Base-by-base conservation (phyloP, 2,888 invertebrate genomes). In the Apotomis capreana region DNA sequence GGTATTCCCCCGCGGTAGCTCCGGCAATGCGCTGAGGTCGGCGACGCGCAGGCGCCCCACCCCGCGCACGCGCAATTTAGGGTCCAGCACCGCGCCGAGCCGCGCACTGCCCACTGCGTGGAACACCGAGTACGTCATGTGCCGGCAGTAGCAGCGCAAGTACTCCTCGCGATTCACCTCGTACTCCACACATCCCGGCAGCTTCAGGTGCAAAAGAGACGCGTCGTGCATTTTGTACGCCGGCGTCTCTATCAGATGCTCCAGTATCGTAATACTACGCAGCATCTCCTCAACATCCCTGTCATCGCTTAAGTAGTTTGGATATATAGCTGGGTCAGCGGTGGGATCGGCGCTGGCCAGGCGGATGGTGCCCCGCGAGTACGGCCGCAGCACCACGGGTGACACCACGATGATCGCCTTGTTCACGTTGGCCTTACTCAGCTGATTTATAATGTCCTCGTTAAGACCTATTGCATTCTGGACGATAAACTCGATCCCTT, bases 81-180 rank as follows among this genome's bases (percentile, higher is more conserved):
- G 77, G 75, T 88, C 89, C 74, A 89, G 63, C 75, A 87, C 90
- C n/a, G 67, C 36, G 3, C 84, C 86, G 69, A 89, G 73, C 60
- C 83, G 79, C 54, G 81, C 79, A 67, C 89, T 84, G 60, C 90
- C 90, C 70, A 78, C 82, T 49, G 89, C 80, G 77, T 90, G 90
- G 76, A 78, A 84, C 69, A 81, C 84, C 36, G 86, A 75, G 61
- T 78, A 78, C 70, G 89, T 88, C 86, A 89, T 79, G 75, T 88
- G 86, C 10, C 86, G 82, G 64, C 73, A 79, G 79, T 88, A 89
- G 75, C 90, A 90, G n/a, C 74, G 74, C 88, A 87, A 89, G 79
- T 89, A 90, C 3, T 44, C 75, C 3, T 40, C 40, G 0, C 73
- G 70, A 8, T 74, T 76, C 3, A 36, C 61, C 9, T 57, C 74